Evolutionary conservation across 1,140 invertebrate species (phyloP), one percentile per base, ranked within the genome.

Genomic region (Solenopsis invicta): DNA sequence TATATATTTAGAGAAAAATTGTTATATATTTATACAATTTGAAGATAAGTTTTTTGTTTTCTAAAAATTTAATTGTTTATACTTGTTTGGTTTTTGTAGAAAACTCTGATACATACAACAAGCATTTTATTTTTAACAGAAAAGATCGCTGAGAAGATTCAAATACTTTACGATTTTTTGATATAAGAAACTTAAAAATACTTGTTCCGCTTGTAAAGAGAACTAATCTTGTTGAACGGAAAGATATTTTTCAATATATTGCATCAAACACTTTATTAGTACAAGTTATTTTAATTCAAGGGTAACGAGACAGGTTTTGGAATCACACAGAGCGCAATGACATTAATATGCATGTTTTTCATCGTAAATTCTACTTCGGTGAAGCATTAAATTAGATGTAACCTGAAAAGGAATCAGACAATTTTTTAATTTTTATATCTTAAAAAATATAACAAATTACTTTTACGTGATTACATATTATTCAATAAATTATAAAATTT

Each of bases 241-340:
- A 45, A 29, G 16, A 54, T 66, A 84, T 21, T 74, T 85, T 54
- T 61, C n/a, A 41, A 48, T 16, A 74, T 8, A 45, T 9, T 74
- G 37, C 69, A 13, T 77, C 13, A 4, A 76, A 18, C 12, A 64
- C 41, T 77, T 66, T 37, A 64, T 76, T 77, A 56, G 12, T 6
- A 12, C 18, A 41, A 24, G 5, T 77, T 29, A 41, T n/a, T 64
- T 64, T 77, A 76, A 52, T 85, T 77, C 72, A 85, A 85, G 61
- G 72, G 72, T 54, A 77, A 64, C 54, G 12, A 54, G 59, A 64
- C 50, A 64, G 29, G 72, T 85, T 66, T 59, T 48, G 54, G 34
- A 84, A 67, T 80, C 48, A 29, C 29, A 29, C 2, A 29, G 29
- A 29, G 4, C 37, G 24, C 37, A 48, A 64, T 77, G 6, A 85